Evolutionary conservation across 2,797 vertebrate species (phyloP), one percentile per base, ranked within the genome.

Genomic region (Buphagus erythrorhynchus): DNA sequence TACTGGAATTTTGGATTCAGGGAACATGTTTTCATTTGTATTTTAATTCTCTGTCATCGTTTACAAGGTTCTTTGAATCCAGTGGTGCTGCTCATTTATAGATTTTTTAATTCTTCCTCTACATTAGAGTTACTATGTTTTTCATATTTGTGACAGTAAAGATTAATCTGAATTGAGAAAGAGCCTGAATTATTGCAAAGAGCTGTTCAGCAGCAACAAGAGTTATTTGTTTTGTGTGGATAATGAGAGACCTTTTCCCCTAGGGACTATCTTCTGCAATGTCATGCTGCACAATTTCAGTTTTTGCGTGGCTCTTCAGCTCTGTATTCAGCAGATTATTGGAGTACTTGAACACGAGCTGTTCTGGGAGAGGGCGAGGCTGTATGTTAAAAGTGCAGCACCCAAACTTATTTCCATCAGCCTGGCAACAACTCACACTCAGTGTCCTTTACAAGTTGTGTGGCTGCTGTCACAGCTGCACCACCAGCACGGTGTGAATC

Each of bases 401-500:
- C 38, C 54, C 61, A 21, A 46, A 22, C 15, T 29, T 10, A 31
- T 42, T 86, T 22, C 20, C 73, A 43, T 10, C 40, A 62, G 43
- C 62, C 22, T 66, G 76, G 46, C 46, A 57, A 6, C 20, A 12
- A 2, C 3, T 25, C 1, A 5, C 19, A 2, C 16, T 19, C 26
- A 5, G 36, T 2, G 9, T 35, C 40, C 35, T 36, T 83, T n/a
- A 31, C 15, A 11, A 10, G 11, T 4, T 35, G 18, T 28, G 24
- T 36, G 38, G 36, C 51, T 81, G 25, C 15, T 22, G 40, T 33
- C 9, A 5, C 9, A 48, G 45, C 73, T 29, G 79, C 33, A 17
- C 16, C 7, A 1, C 0, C 19, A n/a, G 36, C 29, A 11, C 2
- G 19, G 9, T 5, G 13, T 9, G 75, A n/a, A 43, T 48, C 7